These are phyloP conservation scores for Ophonus ardosiacus DNA, from an alignment of 2,888 invertebrate genomes.

Conservation along the genomic window DNA sequence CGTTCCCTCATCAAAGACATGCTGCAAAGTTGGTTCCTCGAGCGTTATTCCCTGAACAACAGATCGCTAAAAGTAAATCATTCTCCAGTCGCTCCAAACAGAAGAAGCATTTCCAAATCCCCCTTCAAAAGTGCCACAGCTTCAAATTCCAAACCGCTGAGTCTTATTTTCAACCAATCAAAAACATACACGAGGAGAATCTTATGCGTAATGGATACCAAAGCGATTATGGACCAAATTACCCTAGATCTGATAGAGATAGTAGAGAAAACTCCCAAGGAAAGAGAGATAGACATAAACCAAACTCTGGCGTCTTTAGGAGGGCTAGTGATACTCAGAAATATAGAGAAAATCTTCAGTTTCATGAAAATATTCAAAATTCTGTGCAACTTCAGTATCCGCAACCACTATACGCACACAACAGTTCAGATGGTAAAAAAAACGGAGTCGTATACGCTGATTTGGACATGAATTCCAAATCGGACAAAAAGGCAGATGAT, in stretches of 20 bases:
- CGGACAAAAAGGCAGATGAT: slow-evolving; percentile 68
- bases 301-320: slow-evolving; percentile 72
- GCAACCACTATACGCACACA: slow-evolving; percentile 71
- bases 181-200: slow-evolving; percentile 78
- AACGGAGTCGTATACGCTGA: slow-evolving; percentile 77
- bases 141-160: slow-evolving; percentile 77
- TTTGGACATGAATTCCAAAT: slow-evolving; percentile 74
- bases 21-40: slow-evolving; percentile 75
- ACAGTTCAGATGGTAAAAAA: slow-evolving; percentile 55
- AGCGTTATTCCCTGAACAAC: slow-evolving; percentile 74
- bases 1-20: slow-evolving; percentile 79
- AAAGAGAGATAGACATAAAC: slow-evolving; percentile 70
- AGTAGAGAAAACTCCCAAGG: slow-evolving; percentile 65
- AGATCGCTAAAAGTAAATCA: slow-evolving; percentile 73
- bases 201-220: slow-evolving; percentile 74
- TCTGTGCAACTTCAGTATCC: slow-evolving; percentile 75
- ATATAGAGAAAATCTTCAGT: slow-evolving; percentile 71
- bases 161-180: slow-evolving; percentile 82
- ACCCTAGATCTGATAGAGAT: slow-evolving; percentile 68
- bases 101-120: slow-evolving; percentile 82
- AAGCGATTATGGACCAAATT: slow-evolving; percentile 71
- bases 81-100: slow-evolving; percentile 74
- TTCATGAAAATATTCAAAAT: slow-evolving; percentile 73
- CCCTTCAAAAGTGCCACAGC: slow-evolving; percentile 82
- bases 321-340: slow-evolving; percentile 71